These are phyloP conservation scores for Drosophila kikkawai DNA, from an alignment of 1,140 invertebrate genomes.

Conservation along the genomic window DNA sequence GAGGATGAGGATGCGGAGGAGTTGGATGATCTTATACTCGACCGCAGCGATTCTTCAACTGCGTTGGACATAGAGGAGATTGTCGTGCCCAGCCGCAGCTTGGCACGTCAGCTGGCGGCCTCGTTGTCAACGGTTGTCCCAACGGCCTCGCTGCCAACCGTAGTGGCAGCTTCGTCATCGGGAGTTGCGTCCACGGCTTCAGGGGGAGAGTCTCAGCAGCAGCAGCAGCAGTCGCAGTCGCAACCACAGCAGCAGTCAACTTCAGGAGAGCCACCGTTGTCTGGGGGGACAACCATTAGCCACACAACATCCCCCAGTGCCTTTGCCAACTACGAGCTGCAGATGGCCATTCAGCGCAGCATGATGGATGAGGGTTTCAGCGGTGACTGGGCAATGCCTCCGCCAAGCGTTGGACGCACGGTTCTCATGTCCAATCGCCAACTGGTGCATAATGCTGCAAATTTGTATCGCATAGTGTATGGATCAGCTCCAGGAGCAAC, in stretches of 20 bases:
- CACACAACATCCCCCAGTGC: rapidly evolving
- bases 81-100: background rate
- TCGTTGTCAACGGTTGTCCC: too few relatives aligned
- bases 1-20: slow-evolving; percentile 43
- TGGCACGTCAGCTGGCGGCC: background rate
- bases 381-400: too few relatives aligned
- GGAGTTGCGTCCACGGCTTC: background rate
- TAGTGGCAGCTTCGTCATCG: background rate
- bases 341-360: slow-evolving; percentile 49
- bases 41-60: background rate
- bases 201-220: background rate
- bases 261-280: background rate
- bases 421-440: background rate
- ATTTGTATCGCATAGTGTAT: background rate
- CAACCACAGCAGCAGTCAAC: background rate
- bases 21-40: slow-evolving; percentile 6
- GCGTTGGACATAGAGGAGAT: background rate
- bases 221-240: background rate
- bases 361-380: slow-evolving; percentile 10
- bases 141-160: too few relatives aligned
- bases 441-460: background rate
- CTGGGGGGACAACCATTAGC: too few relatives aligned
- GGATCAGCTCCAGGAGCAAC: background rate
- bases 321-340: slow-evolving; percentile 15
- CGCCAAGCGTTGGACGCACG: background rate